Evolutionary conservation across 2,888 invertebrate genomes (phyloP), one percentile per base, ranked within the genome.

Genomic region (Amphipoea lucens): DNA sequence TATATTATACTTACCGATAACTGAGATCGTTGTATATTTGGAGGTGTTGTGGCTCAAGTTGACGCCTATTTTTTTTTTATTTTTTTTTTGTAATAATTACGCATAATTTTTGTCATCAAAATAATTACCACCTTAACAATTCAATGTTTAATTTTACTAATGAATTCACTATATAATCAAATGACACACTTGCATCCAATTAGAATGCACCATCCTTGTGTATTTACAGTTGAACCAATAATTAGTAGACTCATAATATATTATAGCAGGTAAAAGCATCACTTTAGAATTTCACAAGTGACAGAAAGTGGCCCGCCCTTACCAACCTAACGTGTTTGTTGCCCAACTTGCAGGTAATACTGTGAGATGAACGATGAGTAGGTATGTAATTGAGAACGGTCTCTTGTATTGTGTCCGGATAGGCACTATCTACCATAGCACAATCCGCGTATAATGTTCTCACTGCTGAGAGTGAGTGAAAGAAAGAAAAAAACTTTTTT

Each of bases 231-330:
- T 45, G 5, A 29, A 29, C 1, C 6, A 14, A 51, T 80, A 69
- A 45, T 2, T 62, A 17, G 62, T 63, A 54, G 62, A 48, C 23
- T 48, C 14, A 29, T 74, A 68, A 65, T 36, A 42, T 48, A 74
- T 69, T 57, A 51, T 29, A 63, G 29, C 23, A 54, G 40, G 60
- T 67, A 71, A 51, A 40, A n/a, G 7, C 78, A 74, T 84, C 69
- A 78, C 81, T 71, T 73, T 62, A 51, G 70, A 23, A 69, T 84
- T 86, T 75, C 80, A 72, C 80, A 86, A 88, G 74, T 14, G 17
- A 12, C 20, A 68, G 84, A 83, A 81, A 83, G 76, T 67, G 85
- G 68, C 83, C 48, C 68, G 68, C 74, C 78, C 71, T 74, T 66
- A 78, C 67, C 40, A n/a, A 74, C 76, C 51, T 48, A 77, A 82